Conservation (phyloP, 2,888 invertebrate genomes). For the Globia sparganii region DNA sequence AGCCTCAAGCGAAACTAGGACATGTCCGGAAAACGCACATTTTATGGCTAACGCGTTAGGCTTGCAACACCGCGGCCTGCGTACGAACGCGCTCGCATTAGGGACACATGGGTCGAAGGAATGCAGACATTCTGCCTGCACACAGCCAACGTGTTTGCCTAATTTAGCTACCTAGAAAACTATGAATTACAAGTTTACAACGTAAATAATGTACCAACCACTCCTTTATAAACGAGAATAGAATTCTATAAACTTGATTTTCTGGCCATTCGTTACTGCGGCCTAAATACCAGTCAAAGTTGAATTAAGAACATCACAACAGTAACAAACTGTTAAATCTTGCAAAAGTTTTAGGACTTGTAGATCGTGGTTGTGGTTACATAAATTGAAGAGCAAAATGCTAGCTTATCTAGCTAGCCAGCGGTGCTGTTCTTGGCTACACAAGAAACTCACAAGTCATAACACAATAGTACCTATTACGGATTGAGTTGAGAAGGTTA, state of each 20-base stretch:
- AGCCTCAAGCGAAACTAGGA: slow-evolving; percentile 49
- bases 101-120: slow-evolving; percentile 60
- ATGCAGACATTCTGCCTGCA: slow-evolving; percentile 62
- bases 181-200: slow-evolving; percentile 49
- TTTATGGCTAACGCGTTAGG: slow-evolving; percentile 57
- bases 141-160: slow-evolving; percentile 52
- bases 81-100: slow-evolving; percentile 57
- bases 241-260: slow-evolving; percentile 38
- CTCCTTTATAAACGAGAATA: slow-evolving; percentile 37
- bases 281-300: neutral
- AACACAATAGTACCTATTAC: neutral
- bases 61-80: slow-evolving; percentile 59
- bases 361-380: neutral
- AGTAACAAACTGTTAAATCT: neutral
- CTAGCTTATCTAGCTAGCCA: neutral
- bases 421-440: neutral
- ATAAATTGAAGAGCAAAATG: neutral
- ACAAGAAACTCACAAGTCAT: neutral
- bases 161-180: slow-evolving; percentile 54
- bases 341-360: neutral
- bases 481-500: neutral
- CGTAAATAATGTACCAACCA: slow-evolving; percentile 50
- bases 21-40: slow-evolving; percentile 58
- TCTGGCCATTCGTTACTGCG: slow-evolving; percentile 7
- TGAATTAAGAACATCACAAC: neutral